Percentiles rank a stretch among this genome's conserved stretches.
Evolutionary conservation across 2,113 vertebrate genomes (phyloP).

Genomic region (Sialia sialis): DNA sequence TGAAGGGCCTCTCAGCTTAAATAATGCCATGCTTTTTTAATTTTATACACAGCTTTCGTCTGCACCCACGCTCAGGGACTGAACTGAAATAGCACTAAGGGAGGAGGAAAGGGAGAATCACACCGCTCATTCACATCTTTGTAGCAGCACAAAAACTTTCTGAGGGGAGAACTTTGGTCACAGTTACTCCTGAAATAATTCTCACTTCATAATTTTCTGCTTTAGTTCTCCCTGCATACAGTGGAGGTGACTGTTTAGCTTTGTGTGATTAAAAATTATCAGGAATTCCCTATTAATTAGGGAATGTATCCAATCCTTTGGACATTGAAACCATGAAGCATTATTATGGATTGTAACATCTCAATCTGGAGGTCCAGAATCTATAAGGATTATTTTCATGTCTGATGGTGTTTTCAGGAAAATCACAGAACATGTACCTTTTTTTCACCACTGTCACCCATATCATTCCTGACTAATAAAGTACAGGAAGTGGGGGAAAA

Average conservation of each 20-base stretch:
- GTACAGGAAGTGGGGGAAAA: background rate
- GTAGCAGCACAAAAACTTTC: background rate
- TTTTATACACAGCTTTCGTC: background rate
- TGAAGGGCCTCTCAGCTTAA: slow-evolving; percentile 51
- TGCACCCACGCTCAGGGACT: background rate
- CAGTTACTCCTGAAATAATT: background rate
- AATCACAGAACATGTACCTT: background rate
- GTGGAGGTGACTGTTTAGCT: background rate
- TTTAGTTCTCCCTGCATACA: background rate
- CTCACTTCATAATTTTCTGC: background rate
- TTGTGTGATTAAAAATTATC: background rate
- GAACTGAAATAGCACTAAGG: background rate
- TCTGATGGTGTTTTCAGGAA: background rate
- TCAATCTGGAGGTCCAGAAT: background rate
- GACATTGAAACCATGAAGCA: background rate
- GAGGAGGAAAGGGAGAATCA: background rate
- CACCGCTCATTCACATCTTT: background rate
- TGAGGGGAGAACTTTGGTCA: background rate
- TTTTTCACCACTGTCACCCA: background rate
- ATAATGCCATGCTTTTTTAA: slow-evolving; percentile 15
- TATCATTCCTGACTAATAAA: background rate
- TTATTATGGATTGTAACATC: background rate
- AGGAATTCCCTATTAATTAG: background rate
- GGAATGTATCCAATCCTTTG: background rate
- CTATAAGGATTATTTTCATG: accelerated